Base-by-base conservation (phyloP, 2,113 vertebrate species). In the Mustela lutreola region DNA sequence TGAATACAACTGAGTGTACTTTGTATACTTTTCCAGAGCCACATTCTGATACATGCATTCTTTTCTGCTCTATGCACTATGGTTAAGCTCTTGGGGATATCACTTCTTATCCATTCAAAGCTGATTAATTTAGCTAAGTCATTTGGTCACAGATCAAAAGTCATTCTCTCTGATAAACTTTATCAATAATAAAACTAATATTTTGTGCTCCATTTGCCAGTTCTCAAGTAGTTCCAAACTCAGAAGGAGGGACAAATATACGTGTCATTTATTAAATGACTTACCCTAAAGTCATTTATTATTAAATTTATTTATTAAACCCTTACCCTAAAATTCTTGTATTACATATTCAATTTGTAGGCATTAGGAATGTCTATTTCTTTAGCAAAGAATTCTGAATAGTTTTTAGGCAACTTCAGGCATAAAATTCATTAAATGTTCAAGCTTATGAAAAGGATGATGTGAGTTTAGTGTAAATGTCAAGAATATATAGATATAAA, bases 391-490 rank as follows among this genome's bases (percentile, higher is more conserved):
- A 84, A 93, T 62, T 85, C n/a, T 42, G 8, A 67, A 53, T 71
- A n/a, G 2, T 4, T 84, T 94, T 88, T 48, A 81, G 81, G 50
- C 12, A 88, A 87, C 3, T 11, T 75, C 14, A 76, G 88, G 36
- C 26, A 92, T 53, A 53, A 92, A 92, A 83, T 90, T 90, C 26
- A 95, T n/a, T 75, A 50, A 84, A 58, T 65, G 60, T 4, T 28
- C 5, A n/a, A 11, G 18, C 12, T 80, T 92, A 63, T 9, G 7
- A 26, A 83, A 94, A 96, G 12, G 28, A 58, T 92, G 58, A 56
- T 8, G 2, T 22, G 53, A 87, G 14, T 80, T 92, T 86, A 6
- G 10, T 45, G 4, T 70, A 89, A 78, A 67, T 60, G 19, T 71
- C 31, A 71, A 45, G 58, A 81, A 85, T 48, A 83, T 19, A n/a